Evolutionary conservation across 2,797 vertebrate species (phyloP), one percentile per base, ranked within the genome.

Genomic region (Crypturellus tataupa): DNA sequence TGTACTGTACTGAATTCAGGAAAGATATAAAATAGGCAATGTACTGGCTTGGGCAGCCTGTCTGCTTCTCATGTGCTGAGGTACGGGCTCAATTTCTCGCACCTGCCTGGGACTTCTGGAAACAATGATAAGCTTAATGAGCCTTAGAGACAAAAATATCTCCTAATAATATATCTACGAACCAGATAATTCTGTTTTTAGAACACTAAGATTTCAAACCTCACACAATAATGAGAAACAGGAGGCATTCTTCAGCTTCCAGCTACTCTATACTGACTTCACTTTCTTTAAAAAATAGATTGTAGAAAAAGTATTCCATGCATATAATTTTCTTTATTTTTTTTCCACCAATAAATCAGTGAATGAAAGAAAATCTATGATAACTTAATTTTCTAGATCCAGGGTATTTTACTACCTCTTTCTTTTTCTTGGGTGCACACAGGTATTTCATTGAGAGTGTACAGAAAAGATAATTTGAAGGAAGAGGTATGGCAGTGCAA

Each of bases 41-140:
- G 56, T 15, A 53, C 51, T 89, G 16, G 7, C 40, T 86, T 70
- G 2, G 3, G 68, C 47, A 96, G 80, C 60, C 69, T 0, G 0
- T 39, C 56, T 93, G 37, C 1, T 8, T 65, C 65, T 89, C 51
- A 51, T 53, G 67, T 59, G 12, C 53, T 77, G 90, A 70, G 6
- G 56, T 15, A 65, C 0, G 0, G 59, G 29, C 70, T 90, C 77
- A 56, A 42, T 80, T 77, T 87, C 53, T 87, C 40, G 19, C 27
- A 80, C 63, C n/a, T 60, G 39, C 60, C 33, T 80, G 42, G 59
- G 79, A 73, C 39, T 77, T 87, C 79, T 77, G 56, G 80, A 86
- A 94, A 87, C 84, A 93, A 73, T 42, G 25, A 24, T 35, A 71
- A 90, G 11, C 44, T 87, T 77, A 85, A 95, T 60, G 24, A 94